A percentile compares a stretch with the other conserved stretches of the same genome.
phyloP scores from a whole-genome alignment of 2,113 vertebrate species.

The Psettodes erumei region DNA sequence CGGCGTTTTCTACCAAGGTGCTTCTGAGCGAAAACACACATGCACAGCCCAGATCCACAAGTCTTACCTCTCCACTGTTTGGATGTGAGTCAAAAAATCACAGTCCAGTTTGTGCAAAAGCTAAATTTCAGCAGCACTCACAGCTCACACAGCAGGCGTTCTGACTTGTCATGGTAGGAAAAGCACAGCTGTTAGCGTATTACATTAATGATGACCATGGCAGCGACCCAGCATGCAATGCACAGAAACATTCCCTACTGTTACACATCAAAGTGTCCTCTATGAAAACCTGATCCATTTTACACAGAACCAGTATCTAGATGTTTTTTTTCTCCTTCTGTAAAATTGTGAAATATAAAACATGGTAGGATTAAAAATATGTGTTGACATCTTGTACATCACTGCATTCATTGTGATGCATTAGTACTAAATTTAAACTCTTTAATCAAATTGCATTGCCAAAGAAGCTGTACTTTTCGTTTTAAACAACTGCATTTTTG shows the following conservation, averaged over 20 bases:
- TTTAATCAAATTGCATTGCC: background rate
- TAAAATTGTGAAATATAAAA: background rate
- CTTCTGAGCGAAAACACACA: too few relatives aligned
- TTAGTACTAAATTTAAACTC: background rate
- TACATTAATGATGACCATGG: background rate
- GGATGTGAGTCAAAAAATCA: background rate
- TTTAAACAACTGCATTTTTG: conserved; percentile 5
- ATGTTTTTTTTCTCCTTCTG: background rate
- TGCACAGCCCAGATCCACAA: background rate
- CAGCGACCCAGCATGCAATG: too few relatives aligned
- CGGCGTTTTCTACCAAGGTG: conserved; percentile 12
- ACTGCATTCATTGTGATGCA: background rate
- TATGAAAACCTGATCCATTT: background rate
- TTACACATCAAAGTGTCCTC: background rate
- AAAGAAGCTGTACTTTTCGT: background rate
- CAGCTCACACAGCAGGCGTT: background rate
- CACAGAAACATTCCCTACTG: background rate
- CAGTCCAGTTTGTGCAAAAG: background rate
- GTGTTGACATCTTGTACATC: background rate
- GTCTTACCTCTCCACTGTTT: background rate
- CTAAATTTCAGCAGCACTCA: too few relatives aligned
- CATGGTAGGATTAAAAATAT: background rate
- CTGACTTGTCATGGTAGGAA: background rate
- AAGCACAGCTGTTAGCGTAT: background rate
- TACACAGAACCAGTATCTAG: background rate